Base-by-base conservation (phyloP, 2,113 vertebrate species). In the Aptenodytes forsteri region DNA sequence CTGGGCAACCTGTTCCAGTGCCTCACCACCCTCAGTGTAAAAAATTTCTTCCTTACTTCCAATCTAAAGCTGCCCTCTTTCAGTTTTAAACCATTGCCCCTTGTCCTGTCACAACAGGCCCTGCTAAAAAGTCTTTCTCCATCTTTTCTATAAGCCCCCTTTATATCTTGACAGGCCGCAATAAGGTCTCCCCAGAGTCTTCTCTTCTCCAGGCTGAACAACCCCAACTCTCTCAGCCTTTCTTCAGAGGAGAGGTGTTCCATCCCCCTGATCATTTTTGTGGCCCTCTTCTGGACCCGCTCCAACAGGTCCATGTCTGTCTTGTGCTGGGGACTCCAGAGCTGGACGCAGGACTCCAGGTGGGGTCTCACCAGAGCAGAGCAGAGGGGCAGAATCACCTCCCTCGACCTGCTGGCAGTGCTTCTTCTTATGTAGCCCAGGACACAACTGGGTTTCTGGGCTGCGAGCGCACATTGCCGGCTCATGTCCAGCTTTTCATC, bases 381-480 rank as follows among this genome's bases (percentile, higher is more conserved):
- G n/a, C 1, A 38, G 18, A 77, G 40, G 11, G 17, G 15, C 8
- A 75, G 49, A 42, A 70, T 17, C 12, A 10, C 42, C 16, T 44
- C n/a, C 49, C 40, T 38, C 0, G 3, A 25, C 21, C 30, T 62
- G 32, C 47, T 85, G 69, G 10, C 3, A n/a, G 56, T 0, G 0
- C 22, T 59, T 0, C 73, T 65, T 40, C 16, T 14, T 17, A 16
- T 71, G 42, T 15, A 29, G 20, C 21, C 26, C 32, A 38, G 7
- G 27, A 46, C 2, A 18, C 3, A 7, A 8, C 1, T 14, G 16
- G 9, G 2, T 13, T 69, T 58, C 55, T 64, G 69, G 32, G 36
- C 40, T 90, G 81, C 0, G 2, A 75, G 42, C 0, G 0, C 27
- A 38, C 3, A 2, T 9, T 50, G 55, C 11, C 2, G 3, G 14